Percentiles rank a stretch among this genome's conserved stretches.
These are phyloP conservation scores for Macroteleia sp. DNA, from an alignment of 2,888 invertebrate species.

Conservation along the genomic window DNA sequence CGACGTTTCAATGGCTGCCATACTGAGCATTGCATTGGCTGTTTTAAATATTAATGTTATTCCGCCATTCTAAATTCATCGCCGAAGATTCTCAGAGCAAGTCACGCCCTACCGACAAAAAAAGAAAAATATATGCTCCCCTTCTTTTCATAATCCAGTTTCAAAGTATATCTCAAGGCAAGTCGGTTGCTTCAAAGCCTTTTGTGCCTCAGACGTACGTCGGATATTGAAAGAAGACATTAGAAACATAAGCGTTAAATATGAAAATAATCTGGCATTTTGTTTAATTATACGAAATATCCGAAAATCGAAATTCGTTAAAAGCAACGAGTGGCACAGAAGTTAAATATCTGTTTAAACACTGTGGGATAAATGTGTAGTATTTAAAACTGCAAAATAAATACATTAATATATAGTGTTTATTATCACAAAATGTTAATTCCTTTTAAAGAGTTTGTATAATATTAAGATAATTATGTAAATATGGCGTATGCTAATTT, in stretches of 20 bases:
- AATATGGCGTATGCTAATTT: slow-evolving; percentile 41
- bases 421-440: slow-evolving; percentile 5
- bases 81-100: slow-evolving; percentile 23
- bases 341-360: too few species aligned
- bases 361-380: too few species aligned
- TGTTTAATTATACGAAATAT: slow-evolving; percentile 8
- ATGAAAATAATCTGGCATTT: slow-evolving; percentile 22
- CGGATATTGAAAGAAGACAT: slow-evolving; percentile 34
- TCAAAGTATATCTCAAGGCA: slow-evolving; percentile 26
- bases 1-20: too few species aligned
- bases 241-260: slow-evolving; percentile 29
- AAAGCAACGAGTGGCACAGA: too few species aligned
- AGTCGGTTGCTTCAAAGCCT: slow-evolving; percentile 35
- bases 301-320: too few species aligned
- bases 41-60: slow-evolving; percentile 51
- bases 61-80: slow-evolving; percentile 49
- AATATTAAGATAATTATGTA: slow-evolving; percentile 39
- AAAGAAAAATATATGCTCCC: slow-evolving; percentile 35
- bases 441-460: not conserved
- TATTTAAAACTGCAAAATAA: too few species aligned
- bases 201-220: not conserved
- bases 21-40: slow-evolving; percentile 8
- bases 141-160: slow-evolving; percentile 50
- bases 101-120: slow-evolving; percentile 49
- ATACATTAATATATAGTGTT: not conserved